Evolutionary conservation across 2,888 invertebrate species (phyloP).

Genomic region (Cyrtodaria siliqua): DNA sequence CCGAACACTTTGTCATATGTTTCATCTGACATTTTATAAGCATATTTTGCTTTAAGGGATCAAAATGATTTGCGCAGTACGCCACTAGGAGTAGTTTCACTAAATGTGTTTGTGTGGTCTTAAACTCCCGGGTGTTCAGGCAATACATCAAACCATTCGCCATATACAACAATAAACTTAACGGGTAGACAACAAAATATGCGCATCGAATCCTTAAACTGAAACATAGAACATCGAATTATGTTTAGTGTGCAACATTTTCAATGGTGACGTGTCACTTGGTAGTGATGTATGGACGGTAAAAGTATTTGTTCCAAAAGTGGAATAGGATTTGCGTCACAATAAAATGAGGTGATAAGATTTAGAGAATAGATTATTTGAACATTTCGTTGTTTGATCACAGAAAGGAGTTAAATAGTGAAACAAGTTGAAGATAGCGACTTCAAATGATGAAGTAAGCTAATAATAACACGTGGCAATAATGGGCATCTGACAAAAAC

Average conservation of each 20-base stretch:
- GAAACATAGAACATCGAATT: slow-evolving; percentile 36
- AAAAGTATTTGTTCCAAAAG: slow-evolving; percentile 11
- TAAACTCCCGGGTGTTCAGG: slow-evolving; percentile 31
- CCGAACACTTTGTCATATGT: too few species aligned
- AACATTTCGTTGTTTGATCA: background rate
- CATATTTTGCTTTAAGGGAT: too few species aligned
- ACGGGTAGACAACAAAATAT: slow-evolving; percentile 22
- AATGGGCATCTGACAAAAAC: too few species aligned
- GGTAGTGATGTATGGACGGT: slow-evolving; percentile 31
- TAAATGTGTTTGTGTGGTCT: slow-evolving; percentile 42
- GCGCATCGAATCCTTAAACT: slow-evolving; percentile 4
- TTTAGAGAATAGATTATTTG: slow-evolving; percentile 1
- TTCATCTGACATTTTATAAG: too few species aligned
- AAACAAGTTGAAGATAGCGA: background rate
- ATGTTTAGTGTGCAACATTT: slow-evolving; percentile 16
- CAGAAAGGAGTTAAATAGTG: background rate
- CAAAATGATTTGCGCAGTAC: too few species aligned
- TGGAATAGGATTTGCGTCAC: slow-evolving; percentile 5
- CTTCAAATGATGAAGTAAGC: background rate
- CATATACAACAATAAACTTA: slow-evolving; percentile 18
- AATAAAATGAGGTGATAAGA: background rate
- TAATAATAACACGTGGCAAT: background rate
- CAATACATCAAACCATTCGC: slow-evolving; percentile 29
- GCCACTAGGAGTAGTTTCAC: too few species aligned
- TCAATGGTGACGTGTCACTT: slow-evolving; percentile 23